A percentile compares a stretch with the other conserved stretches of the same genome.
These are phyloP conservation scores for Halyomorpha halys DNA, from an alignment of 1,140 invertebrate species.

Conservation along the genomic window DNA sequence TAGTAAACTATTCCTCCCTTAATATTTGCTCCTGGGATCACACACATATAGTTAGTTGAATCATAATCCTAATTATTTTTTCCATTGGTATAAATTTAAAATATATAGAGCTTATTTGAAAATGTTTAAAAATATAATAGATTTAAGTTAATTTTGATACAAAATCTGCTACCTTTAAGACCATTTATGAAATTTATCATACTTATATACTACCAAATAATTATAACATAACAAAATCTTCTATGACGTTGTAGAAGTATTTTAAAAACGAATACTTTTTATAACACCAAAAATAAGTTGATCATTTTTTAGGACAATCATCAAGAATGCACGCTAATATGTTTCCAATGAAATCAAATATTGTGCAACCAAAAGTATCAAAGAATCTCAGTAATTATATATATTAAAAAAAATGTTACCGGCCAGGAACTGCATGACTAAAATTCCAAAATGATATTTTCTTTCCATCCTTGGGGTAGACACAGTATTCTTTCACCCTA, in stretches of 20 bases:
- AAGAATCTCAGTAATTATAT: slow-evolving; percentile 7
- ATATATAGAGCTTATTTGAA: no score
- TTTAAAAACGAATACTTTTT: not conserved
- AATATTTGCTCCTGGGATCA: no score
- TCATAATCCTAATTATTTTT: no score
- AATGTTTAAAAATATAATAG: no score
- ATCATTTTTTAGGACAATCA: not conserved
- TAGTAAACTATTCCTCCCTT: no score
- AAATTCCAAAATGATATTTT: slow-evolving; percentile 70
- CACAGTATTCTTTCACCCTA: slow-evolving; percentile 25
- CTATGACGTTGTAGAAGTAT: not conserved
- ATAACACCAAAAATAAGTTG: not conserved
- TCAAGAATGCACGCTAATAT: not conserved
- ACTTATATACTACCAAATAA: no score
- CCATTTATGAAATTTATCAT: no score
- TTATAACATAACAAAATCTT: no score
- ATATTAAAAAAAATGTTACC: slow-evolving; percentile 37
- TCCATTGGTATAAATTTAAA: no score
- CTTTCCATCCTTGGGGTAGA: slow-evolving; percentile 34
- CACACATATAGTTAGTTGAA: no score
- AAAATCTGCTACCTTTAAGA: no score
- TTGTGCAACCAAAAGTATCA: not conserved
- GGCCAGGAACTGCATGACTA: slow-evolving; percentile 70
- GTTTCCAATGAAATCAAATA: slow-evolving; percentile 17
- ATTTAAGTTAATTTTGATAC: no score